A percentile compares a stretch with the other conserved stretches of the same genome.
These are phyloP conservation scores for Macquaria ambigua DNA, from an alignment of 2,113 vertebrate species.

Conservation along the genomic window DNA sequence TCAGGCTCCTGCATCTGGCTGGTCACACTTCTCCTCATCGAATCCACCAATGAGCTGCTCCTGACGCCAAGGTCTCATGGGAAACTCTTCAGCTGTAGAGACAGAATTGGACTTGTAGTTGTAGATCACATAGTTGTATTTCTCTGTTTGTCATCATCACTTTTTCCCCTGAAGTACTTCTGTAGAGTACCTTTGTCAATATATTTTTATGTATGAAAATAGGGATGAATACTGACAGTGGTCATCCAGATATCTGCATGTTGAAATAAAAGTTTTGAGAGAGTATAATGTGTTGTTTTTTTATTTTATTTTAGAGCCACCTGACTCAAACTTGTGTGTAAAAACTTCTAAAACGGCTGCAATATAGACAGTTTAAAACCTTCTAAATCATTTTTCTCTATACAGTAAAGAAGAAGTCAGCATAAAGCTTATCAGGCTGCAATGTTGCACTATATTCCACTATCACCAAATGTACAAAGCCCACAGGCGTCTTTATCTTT, in stretches of 20 bases:
- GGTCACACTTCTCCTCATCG: constrained; percentile 72
- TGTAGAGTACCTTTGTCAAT: constrained; percentile 74
- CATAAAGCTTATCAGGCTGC: constrained; percentile 51
- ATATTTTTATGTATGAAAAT: constrained; percentile 79
- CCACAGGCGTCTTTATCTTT: constrained; percentile 42
- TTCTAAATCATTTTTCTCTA: neutral
- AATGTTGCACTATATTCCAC: neutral
- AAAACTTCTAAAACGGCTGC: neutral
- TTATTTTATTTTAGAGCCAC: neutral
- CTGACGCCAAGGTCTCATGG: neutral
- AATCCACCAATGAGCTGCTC: constrained; percentile 74
- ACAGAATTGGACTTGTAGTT: constrained; percentile 49
- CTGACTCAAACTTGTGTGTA: neutral
- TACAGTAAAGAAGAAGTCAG: constrained; percentile 23
- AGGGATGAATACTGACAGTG: constrained; percentile 56
- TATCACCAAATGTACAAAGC: constrained; percentile 48
- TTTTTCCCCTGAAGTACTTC: constrained; percentile 42
- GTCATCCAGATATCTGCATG: constrained; percentile 71
- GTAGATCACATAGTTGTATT: constrained; percentile 48
- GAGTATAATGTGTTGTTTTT: constrained; percentile 14
- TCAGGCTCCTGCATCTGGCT: constrained; percentile 78
- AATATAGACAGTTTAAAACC: neutral
- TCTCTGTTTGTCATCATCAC: constrained; percentile 41
- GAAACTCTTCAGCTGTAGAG: constrained; percentile 1
- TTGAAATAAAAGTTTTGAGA: constrained; percentile 79